Conservation (phyloP, 1,140 invertebrate species). For the fruit fly (Drosophila melanogaster) region DNA sequence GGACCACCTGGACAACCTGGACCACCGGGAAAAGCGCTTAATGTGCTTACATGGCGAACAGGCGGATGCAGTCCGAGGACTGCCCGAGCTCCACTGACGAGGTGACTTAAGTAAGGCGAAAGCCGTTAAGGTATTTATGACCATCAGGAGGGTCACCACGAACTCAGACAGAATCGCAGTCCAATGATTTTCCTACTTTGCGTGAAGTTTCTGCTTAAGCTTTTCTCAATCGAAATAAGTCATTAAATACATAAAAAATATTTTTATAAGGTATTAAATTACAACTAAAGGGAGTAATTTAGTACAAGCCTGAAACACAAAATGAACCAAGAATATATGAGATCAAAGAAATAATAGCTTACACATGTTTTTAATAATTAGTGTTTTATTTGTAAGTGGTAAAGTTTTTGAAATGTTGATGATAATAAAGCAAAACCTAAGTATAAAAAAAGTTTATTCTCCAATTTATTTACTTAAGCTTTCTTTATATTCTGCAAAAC, state of each 20-base stretch:
- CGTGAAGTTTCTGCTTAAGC: neutral
- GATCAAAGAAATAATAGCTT: too few species aligned
- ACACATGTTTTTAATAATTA: too few species aligned
- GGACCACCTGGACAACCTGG: too few species aligned
- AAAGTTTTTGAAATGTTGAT: too few species aligned
- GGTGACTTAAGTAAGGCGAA: constrained; percentile 78
- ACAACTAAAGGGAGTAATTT: too few species aligned
- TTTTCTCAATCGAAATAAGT: neutral
- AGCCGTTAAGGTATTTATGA: constrained; percentile 81
- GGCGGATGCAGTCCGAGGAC: constrained; percentile 20
- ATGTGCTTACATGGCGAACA: constrained; percentile 63
- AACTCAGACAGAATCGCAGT: constrained; percentile 21
- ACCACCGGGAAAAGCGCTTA: constrained; percentile 62
- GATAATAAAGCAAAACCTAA: too few species aligned
- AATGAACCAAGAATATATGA: too few species aligned
- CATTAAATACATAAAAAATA: too few species aligned
- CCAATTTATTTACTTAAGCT: neutral
- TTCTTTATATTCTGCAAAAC: neutral
- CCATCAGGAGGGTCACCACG: constrained; percentile 44
- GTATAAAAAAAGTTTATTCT: too few species aligned
- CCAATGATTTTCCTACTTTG: constrained; percentile 11
- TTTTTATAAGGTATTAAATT: too few species aligned
- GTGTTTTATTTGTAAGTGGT: too few species aligned
- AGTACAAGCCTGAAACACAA: too few species aligned
- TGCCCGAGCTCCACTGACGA: constrained; percentile 54